phyloP scores from a whole-genome alignment of 2,113 vertebrate species.

The Stigmatopora argus region DNA sequence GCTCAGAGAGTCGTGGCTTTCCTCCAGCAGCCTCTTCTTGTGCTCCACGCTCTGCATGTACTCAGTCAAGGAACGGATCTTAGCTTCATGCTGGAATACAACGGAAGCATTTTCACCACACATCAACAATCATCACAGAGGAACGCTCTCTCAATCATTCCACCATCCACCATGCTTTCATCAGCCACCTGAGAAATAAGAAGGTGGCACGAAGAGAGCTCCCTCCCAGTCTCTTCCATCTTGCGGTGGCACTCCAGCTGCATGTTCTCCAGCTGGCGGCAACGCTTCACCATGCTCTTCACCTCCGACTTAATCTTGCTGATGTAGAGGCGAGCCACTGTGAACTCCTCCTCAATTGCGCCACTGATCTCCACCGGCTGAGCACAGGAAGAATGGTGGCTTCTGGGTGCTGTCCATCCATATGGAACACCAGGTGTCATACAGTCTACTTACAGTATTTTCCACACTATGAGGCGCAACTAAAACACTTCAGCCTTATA shows the following conservation, averaged over 20 bases:
- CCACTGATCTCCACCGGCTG: constrained; percentile 89
- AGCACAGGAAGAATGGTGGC: not conserved
- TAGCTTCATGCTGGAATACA: constrained; percentile 80
- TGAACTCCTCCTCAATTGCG: constrained; percentile 92
- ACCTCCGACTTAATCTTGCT: constrained; percentile 95
- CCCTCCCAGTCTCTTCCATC: constrained; percentile 88
- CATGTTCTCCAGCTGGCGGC: constrained; percentile 85
- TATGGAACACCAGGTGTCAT: not conserved
- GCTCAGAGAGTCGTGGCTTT: constrained; percentile 82
- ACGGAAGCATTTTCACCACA: not conserved
- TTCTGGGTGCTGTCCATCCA: not conserved
- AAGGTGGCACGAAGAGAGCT: constrained; percentile 90
- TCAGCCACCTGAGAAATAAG: constrained; percentile 98
- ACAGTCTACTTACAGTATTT: not conserved
- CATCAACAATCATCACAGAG: not conserved
- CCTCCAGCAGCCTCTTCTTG: constrained; percentile 87
- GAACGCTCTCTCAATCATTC: not conserved
- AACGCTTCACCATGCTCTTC: constrained; percentile 90
- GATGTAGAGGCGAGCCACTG: constrained; percentile 87
- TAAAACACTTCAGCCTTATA: too few relatives aligned
- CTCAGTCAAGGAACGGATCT: constrained; percentile 89
- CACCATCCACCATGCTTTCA: too few relatives aligned
- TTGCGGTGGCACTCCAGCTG: constrained; percentile 92
- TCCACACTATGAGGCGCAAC: too few relatives aligned
- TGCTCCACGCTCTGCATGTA: constrained; percentile 91